These are phyloP conservation scores for Lydus trimaculatus DNA, from an alignment of 2,888 invertebrate species.

Conservation along the genomic window DNA sequence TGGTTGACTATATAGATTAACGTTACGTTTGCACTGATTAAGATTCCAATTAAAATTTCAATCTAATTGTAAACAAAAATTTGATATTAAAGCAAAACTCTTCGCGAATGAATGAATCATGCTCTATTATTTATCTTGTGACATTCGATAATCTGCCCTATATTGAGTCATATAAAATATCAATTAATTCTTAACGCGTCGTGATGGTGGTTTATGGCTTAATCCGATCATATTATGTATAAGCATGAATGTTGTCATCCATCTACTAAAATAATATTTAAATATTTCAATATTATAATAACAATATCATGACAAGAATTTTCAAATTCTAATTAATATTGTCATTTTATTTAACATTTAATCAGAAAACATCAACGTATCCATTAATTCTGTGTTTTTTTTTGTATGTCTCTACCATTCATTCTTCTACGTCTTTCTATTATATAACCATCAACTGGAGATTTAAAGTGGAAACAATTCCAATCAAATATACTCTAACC, in stretches of 20 bases:
- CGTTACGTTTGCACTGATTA: constrained; percentile 21
- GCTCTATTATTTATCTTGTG: constrained; percentile 31
- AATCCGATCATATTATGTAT: constrained; percentile 34
- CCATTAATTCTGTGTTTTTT: neutral
- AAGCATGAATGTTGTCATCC: constrained; percentile 33
- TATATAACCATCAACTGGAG: neutral
- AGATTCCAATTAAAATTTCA: constrained; percentile 33
- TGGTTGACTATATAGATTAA: neutral
- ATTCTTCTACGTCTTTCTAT: neutral
- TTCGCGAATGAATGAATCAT: constrained; percentile 11
- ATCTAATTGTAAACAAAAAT: neutral
- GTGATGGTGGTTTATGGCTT: constrained; percentile 36
- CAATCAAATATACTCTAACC: neutral
- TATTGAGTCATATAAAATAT: constrained; percentile 21
- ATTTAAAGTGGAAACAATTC: neutral
- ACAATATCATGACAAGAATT: constrained; percentile 1
- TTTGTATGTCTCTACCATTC: neutral
- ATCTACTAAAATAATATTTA: constrained; percentile 22
- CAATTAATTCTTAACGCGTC: constrained; percentile 37
- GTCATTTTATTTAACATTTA: neutral
- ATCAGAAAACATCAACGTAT: neutral
- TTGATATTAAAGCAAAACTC: too few relatives aligned
- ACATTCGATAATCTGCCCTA: constrained; percentile 28
- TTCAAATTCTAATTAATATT: neutral
- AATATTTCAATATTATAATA: constrained; percentile 25